These are phyloP conservation scores for Lordiphosa fenestrarum DNA, from an alignment of 2,888 invertebrate genomes.

Conservation along the genomic window DNA sequence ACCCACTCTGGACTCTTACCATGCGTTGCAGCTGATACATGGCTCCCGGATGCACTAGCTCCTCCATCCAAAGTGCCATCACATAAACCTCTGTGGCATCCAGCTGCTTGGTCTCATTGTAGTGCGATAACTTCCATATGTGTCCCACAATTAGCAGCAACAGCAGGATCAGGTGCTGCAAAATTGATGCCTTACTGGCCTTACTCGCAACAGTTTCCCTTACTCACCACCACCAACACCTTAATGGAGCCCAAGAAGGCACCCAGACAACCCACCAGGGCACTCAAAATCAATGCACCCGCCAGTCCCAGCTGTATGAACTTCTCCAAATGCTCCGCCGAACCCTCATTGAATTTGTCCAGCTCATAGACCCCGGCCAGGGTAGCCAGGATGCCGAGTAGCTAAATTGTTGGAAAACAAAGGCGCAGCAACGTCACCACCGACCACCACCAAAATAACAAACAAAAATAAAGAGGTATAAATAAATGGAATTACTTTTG, in stretches of 20 bases:
- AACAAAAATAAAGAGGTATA: conserved; percentile 31
- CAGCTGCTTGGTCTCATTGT: conserved; percentile 59
- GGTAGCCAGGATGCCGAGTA: conserved; percentile 64
- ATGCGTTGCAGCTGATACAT: conserved; percentile 62
- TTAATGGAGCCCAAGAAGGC: conserved; percentile 73
- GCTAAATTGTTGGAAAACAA: conserved; percentile 39
- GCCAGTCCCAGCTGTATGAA: conserved; percentile 61
- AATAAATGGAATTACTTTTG: conserved; percentile 55
- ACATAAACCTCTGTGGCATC: conserved; percentile 57
- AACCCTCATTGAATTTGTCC: conserved; percentile 58
- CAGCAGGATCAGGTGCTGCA: conserved; percentile 61
- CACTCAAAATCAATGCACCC: conserved; percentile 52
- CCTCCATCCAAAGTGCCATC: conserved; percentile 64
- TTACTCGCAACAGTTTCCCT: no score
- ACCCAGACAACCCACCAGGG: conserved; percentile 69
- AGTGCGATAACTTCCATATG: conserved; percentile 64
- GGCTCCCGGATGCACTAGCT: conserved; percentile 56
- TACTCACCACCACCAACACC: conserved; percentile 62
- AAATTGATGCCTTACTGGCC: conserved; percentile 1
- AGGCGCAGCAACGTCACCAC: conserved; percentile 29
- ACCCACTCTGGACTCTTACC: conserved; percentile 31
- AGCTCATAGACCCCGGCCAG: conserved; percentile 65
- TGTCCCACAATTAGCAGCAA: conserved; percentile 55
- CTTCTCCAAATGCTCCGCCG: conserved; percentile 59
- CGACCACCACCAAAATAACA: conserved; percentile 33